Evolutionary conservation across 2,888 invertebrate genomes (phyloP).

Genomic region (Adela reaumurella): DNA sequence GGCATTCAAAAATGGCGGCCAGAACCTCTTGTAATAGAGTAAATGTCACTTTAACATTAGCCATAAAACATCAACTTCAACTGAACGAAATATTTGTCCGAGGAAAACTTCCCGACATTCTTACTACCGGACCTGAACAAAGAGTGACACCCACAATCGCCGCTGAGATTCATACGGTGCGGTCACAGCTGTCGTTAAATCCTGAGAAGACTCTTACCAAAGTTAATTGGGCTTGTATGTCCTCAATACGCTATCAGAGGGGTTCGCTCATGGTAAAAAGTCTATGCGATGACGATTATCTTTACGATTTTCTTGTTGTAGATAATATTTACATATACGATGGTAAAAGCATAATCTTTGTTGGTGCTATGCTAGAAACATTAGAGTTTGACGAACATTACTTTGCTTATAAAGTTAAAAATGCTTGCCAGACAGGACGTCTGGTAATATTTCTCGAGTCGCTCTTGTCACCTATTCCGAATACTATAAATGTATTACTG

Average conservation of each 20-base stretch:
- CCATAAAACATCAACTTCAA: conserved; percentile 4
- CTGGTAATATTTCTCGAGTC: too few relatives aligned
- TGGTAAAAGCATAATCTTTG: not conserved
- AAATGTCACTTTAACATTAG: conserved; percentile 2
- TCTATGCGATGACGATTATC: not conserved
- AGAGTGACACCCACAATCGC: not conserved
- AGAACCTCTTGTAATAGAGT: conserved; percentile 1
- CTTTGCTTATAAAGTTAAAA: conserved; percentile 2
- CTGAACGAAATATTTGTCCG: conserved; percentile 2
- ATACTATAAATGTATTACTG: too few relatives aligned
- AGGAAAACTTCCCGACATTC: not conserved
- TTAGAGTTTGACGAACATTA: conserved; percentile 2
- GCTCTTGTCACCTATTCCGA: too few relatives aligned
- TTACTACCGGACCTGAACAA: not conserved
- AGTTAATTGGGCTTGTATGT: conserved; percentile 1
- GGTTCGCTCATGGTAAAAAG: conserved; percentile 1
- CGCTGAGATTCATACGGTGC: not conserved
- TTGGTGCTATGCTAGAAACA: not conserved
- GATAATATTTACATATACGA: conserved; percentile 1
- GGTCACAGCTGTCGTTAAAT: not conserved
- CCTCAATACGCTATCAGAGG: not conserved
- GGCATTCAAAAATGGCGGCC: conserved; percentile 2
- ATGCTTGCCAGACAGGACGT: too few relatives aligned
- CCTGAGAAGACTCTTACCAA: not conserved
- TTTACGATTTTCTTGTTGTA: not conserved